Evolutionary conservation across 2,888 invertebrate genomes (phyloP).

Genomic region (Harpalus rubripes): DNA sequence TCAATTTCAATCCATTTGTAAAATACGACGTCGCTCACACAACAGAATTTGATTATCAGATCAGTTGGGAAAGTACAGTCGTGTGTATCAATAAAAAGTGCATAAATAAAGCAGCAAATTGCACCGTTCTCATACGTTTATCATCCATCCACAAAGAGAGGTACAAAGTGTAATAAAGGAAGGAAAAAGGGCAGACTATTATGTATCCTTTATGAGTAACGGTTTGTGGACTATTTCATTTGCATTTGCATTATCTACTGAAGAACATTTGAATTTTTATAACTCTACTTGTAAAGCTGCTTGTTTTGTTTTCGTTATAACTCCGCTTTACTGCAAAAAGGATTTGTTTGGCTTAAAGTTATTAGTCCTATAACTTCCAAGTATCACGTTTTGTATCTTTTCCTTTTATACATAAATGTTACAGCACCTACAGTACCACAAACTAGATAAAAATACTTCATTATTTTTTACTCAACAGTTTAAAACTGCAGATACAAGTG

Average conservation of each 20-base stretch:
- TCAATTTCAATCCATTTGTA: conserved; percentile 8
- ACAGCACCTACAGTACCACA: conserved; percentile 20
- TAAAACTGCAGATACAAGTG: conserved; percentile 20
- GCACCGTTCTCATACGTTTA: conserved; percentile 23
- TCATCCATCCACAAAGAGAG: conserved; percentile 4
- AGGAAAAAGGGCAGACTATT: conserved; percentile 10
- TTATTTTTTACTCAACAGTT: conserved; percentile 36
- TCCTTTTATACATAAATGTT: conserved; percentile 50
- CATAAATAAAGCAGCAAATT: conserved; percentile 18
- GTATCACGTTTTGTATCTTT: conserved; percentile 56
- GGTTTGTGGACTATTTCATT: conserved; percentile 65
- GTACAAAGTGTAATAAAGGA: conserved; percentile 55
- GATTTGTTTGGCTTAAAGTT: conserved; percentile 64
- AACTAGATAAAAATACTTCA: conserved; percentile 40
- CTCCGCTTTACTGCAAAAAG: conserved; percentile 52
- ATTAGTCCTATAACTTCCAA: conserved; percentile 62
- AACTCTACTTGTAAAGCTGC: conserved; percentile 65
- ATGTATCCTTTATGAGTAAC: conserved; percentile 62
- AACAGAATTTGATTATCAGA: conserved; percentile 43
- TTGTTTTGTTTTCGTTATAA: conserved; percentile 60
- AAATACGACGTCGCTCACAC: conserved; percentile 6
- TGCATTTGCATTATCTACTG: conserved; percentile 65
- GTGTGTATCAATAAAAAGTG: conserved; percentile 30
- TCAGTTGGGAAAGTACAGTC: background rate
- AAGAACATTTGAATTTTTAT: conserved; percentile 67